A percentile compares a stretch with the other conserved stretches of the same genome.
These are phyloP conservation scores for Telmatochromis sp. DNA, from an alignment of 2,113 vertebrate genomes.

Conservation along the genomic window DNA sequence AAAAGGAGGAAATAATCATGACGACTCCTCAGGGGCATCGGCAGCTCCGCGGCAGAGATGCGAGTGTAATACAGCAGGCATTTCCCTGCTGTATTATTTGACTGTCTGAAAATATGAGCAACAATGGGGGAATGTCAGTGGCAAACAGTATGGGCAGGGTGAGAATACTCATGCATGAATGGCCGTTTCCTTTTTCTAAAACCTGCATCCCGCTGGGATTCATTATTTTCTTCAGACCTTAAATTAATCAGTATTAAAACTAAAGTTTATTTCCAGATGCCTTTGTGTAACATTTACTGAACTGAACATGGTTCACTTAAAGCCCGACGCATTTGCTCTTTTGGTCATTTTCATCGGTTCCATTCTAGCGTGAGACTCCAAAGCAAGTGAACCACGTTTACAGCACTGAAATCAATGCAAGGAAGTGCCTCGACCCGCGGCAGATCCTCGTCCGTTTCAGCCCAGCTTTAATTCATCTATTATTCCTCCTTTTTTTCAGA, in stretches of 20 bases:
- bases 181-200: constrained; percentile 36
- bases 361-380: neutral
- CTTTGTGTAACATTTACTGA: neutral
- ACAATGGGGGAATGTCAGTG: constrained; percentile 38
- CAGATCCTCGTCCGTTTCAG: constrained; percentile 36
- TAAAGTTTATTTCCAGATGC: neutral
- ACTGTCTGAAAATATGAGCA: constrained; percentile 4
- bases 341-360: neutral
- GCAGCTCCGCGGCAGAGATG: constrained; percentile 11
- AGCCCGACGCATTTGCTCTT: neutral
- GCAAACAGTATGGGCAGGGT: constrained; percentile 18
- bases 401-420: neutral
- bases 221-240: neutral
- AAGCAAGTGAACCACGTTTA: constrained; percentile 1
- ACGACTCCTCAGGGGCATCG: constrained; percentile 55
- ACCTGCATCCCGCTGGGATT: constrained; percentile 3
- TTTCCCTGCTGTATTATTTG: constrained; percentile 30
- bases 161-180: constrained; percentile 23
- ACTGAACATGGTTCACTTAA: neutral
- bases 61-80: constrained; percentile 21
- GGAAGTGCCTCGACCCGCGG: constrained; percentile 38
- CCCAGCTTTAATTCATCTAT: constrained; percentile 55
- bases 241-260: neutral
- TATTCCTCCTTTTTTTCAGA: constrained; percentile 40
- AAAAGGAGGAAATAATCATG: constrained; percentile 36